A percentile compares a stretch with the other conserved stretches of the same genome.
These are phyloP conservation scores for Cryptomyrus ogoouensis DNA, from an alignment of 2,113 vertebrate genomes.

Conservation along the genomic window DNA sequence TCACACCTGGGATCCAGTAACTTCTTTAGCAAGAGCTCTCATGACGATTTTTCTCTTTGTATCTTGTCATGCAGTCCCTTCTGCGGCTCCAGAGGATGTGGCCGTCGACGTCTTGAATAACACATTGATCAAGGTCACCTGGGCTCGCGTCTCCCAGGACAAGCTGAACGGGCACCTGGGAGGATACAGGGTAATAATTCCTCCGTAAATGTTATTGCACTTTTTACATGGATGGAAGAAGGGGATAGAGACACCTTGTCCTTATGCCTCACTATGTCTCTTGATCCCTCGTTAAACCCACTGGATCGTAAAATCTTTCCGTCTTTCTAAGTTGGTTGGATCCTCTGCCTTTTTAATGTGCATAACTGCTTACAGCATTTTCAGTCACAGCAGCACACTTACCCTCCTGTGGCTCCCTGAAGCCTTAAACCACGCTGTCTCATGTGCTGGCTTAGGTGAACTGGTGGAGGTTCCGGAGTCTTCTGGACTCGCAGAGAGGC, in stretches of 20 bases:
- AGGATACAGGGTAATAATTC: constrained; percentile 83
- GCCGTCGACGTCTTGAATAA: constrained; percentile 76
- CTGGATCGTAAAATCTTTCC: neutral
- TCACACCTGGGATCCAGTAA: neutral
- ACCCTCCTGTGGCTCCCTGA: neutral
- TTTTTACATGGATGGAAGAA: constrained; percentile 51
- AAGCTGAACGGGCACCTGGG: constrained; percentile 82
- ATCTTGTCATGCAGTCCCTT: constrained; percentile 66
- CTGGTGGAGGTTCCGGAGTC: constrained; percentile 83
- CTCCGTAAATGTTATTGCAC: constrained; percentile 42
- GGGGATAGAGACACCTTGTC: constrained; percentile 28
- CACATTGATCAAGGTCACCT: constrained; percentile 75
- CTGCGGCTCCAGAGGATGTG: constrained; percentile 73
- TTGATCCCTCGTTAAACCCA: constrained; percentile 26
- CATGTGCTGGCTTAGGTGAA: constrained; percentile 61
- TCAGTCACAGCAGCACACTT: neutral
- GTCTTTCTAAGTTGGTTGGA: neutral
- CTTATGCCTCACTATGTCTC: neutral
- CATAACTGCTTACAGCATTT: neutral
- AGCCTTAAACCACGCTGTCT: neutral
- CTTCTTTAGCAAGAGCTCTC: neutral
- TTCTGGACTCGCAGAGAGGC: constrained; percentile 68
- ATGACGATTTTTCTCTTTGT: neutral
- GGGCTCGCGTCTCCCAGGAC: constrained; percentile 80
- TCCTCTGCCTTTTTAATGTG: neutral